These are phyloP conservation scores for Saccopteryx bilineata DNA, from an alignment of 2,113 vertebrate species.

Conservation along the genomic window DNA sequence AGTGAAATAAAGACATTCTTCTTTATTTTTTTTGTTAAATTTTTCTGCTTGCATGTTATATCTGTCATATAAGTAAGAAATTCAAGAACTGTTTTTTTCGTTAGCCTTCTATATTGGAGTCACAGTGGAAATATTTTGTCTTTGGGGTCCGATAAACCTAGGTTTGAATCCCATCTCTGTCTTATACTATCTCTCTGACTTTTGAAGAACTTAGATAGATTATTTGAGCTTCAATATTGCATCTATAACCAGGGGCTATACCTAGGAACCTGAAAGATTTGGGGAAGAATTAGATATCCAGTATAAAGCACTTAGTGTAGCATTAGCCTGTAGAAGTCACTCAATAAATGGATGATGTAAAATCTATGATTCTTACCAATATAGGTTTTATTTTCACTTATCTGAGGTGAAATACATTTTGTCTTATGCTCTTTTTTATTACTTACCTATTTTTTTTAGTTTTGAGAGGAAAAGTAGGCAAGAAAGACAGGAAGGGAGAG, in stretches of 20 bases:
- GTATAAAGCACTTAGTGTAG: not conserved
- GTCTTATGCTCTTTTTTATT: not conserved
- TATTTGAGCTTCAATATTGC: not conserved
- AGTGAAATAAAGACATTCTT: not conserved
- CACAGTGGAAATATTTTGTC: not conserved
- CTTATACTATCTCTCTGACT: not conserved
- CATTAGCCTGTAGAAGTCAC: not conserved
- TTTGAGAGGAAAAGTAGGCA: too few relatives aligned
- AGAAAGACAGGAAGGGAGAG: too few relatives aligned
- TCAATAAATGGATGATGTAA: not conserved
- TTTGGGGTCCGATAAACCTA: conserved; percentile 10
- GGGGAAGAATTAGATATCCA: not conserved
- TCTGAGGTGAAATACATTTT: not conserved
- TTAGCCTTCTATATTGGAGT: not conserved
- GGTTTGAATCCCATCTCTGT: not conserved
- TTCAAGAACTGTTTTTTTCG: not conserved
- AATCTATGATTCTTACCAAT: not conserved
- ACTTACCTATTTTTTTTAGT: too few relatives aligned
- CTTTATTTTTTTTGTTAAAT: not conserved
- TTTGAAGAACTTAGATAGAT: not conserved
- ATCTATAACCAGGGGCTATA: not conserved
- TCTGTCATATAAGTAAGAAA: not conserved
- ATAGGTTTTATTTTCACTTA: not conserved
- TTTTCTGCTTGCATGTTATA: conserved; percentile 1
- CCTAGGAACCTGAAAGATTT: not conserved